Evolutionary conservation across 2,113 vertebrate genomes (phyloP).

Genomic region (Amblyornis subalaris): DNA sequence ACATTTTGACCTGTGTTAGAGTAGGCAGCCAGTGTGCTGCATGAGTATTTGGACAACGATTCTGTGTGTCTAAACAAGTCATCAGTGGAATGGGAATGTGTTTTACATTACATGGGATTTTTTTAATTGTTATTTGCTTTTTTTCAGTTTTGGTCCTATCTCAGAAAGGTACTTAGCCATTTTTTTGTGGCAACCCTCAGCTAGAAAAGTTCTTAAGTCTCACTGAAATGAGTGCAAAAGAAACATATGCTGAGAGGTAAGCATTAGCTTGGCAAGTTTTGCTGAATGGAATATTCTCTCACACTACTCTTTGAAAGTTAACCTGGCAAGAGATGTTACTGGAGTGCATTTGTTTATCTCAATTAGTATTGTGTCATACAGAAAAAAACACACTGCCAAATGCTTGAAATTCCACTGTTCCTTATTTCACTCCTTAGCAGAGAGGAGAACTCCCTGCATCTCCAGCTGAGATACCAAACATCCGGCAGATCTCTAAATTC

Average conservation of each 20-base stretch:
- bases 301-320: not conserved
- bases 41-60: not conserved
- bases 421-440: not conserved
- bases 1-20: slow-evolving; percentile 6
- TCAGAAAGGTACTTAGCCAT: not conserved
- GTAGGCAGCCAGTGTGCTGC: not conserved
- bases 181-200: not conserved
- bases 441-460: not conserved
- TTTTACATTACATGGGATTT: not conserved
- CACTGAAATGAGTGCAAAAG: not conserved
- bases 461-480: not conserved
- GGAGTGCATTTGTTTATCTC: slow-evolving; percentile 11
- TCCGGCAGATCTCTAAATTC: not conserved
- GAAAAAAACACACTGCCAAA: not conserved
- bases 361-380: slow-evolving; percentile 19
- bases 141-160: not conserved
- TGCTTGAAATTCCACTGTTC: slow-evolving; percentile 31
- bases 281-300: not conserved
- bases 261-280: not conserved
- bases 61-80: not conserved
- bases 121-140: not conserved
- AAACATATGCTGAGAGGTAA: not conserved
- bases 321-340: not conserved
- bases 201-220: not conserved
- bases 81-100: not conserved